Percentiles rank a stretch among this genome's conserved stretches.
phyloP scores from a whole-genome alignment of 2,888 invertebrate genomes.

The Epsilonema sp. region DNA sequence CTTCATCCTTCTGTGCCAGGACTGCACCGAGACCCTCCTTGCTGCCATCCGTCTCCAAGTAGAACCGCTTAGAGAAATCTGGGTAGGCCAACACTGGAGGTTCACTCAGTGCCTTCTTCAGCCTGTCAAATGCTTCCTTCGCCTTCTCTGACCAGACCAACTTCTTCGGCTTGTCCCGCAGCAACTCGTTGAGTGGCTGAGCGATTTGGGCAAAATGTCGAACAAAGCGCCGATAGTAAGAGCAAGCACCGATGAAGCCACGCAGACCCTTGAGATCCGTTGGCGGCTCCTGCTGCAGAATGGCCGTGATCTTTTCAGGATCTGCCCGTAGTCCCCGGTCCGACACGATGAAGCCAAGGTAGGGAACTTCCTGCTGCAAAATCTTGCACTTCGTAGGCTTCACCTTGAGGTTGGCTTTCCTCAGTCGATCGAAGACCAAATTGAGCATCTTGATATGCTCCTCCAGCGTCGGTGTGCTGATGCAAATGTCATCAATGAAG shows the following conservation, averaged over 20 bases:
- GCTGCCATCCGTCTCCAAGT: conserved; percentile 1
- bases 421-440: not conserved
- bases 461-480: not conserved
- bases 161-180: not conserved
- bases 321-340: not conserved
- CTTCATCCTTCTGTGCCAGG: not conserved
- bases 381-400: conserved; percentile 3
- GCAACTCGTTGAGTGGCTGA: not conserved
- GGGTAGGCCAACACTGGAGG: conserved; percentile 1
- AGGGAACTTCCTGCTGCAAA: not conserved
- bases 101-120: not conserved
- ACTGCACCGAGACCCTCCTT: not conserved
- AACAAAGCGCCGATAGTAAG: conserved; percentile 4
- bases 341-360: conserved; percentile 1
- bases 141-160: not conserved
- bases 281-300: not conserved
- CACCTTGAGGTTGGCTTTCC: not conserved
- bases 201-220: not conserved
- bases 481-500: conserved; percentile 6
- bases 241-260: not conserved
- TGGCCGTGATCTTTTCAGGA: conserved; percentile 1
- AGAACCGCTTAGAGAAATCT: conserved; percentile 1
- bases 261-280: not conserved
- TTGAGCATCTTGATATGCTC: not conserved
- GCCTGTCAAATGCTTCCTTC: not conserved